Evolutionary conservation across 1,140 invertebrate genomes (phyloP).

Genomic region (Daktulosphaira vitifoliae): DNA sequence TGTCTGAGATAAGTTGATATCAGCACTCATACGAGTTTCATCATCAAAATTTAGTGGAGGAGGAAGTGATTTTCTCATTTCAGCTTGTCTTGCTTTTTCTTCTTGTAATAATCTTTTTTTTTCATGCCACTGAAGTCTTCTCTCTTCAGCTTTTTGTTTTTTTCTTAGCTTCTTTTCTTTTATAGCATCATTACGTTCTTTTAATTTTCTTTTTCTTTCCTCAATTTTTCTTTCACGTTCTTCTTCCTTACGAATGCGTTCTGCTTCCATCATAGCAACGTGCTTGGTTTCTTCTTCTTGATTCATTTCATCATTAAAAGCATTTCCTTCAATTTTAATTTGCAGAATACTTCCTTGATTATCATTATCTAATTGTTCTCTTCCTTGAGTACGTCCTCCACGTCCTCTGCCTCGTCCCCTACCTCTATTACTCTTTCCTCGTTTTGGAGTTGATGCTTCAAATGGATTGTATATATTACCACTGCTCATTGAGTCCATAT

Average conservation of each 20-base stretch:
- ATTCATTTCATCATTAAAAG: slow-evolving; percentile 28
- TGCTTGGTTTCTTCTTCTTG: slow-evolving; percentile 34
- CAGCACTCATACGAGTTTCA: slow-evolving; percentile 79
- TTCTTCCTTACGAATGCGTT: slow-evolving; percentile 37
- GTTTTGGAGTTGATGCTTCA: slow-evolving; percentile 28
- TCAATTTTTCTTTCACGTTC: slow-evolving; percentile 37
- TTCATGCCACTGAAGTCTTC: slow-evolving; percentile 34
- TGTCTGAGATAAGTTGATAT: slow-evolving; percentile 46
- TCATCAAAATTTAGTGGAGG: slow-evolving; percentile 64
- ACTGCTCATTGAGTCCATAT: slow-evolving; percentile 13
- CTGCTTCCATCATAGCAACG: slow-evolving; percentile 35
- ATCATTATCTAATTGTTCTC: slow-evolving; percentile 13
- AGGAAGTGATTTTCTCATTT: slow-evolving; percentile 35
- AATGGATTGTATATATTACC: slow-evolving; percentile 5
- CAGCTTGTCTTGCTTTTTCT: slow-evolving; percentile 36
- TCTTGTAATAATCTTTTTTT: slow-evolving; percentile 34
- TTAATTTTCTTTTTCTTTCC: slow-evolving; percentile 35
- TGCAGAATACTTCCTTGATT: background rate
- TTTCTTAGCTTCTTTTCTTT: slow-evolving; percentile 36
- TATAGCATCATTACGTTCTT: slow-evolving; percentile 35
- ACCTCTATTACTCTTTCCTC: slow-evolving; percentile 9
- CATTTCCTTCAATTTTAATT: background rate
- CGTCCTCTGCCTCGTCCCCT: slow-evolving; percentile 12
- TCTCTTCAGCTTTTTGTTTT: slow-evolving; percentile 39
- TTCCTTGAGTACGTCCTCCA: background rate